phyloP scores from a whole-genome alignment of 2,888 invertebrate species.

The Cerastoderma edule region DNA sequence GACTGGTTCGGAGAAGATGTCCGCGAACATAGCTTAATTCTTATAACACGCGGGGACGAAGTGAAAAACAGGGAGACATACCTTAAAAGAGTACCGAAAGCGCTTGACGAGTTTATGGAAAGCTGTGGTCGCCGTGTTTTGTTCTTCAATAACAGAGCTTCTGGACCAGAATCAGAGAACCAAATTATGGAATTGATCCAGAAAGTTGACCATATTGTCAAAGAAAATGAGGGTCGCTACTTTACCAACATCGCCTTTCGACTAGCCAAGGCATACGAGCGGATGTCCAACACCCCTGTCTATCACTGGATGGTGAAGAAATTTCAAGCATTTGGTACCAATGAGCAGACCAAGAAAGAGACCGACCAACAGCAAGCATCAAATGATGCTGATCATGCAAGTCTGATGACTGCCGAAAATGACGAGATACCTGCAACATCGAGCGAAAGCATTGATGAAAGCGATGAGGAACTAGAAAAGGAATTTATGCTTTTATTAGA shows the following conservation, averaged over 20 bases:
- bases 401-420: too few relatives aligned
- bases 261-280: constrained; percentile 17
- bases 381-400: too few relatives aligned
- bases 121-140: constrained; percentile 21
- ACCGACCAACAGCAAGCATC: too few relatives aligned
- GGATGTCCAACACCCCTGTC: too few relatives aligned
- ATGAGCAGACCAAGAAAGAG: too few relatives aligned
- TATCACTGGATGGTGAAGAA: too few relatives aligned
- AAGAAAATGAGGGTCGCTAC: constrained; percentile 2
- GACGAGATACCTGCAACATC: too few relatives aligned
- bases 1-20: constrained; percentile 26
- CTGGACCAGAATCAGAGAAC: background rate
- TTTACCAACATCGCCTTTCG: constrained; percentile 26
- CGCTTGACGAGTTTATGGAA: constrained; percentile 8
- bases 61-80: background rate
- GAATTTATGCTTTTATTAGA: too few relatives aligned
- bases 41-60: constrained; percentile 32
- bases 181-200: constrained; percentile 15
- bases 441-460: too few relatives aligned
- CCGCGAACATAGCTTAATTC: constrained; percentile 18
- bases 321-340: too few relatives aligned
- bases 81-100: background rate
- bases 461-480: too few relatives aligned
- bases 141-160: constrained; percentile 28
- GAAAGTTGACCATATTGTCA: constrained; percentile 2